Base-by-base conservation (phyloP, 2,888 invertebrate species). In the Mesodorylaimus sp. region DNA sequence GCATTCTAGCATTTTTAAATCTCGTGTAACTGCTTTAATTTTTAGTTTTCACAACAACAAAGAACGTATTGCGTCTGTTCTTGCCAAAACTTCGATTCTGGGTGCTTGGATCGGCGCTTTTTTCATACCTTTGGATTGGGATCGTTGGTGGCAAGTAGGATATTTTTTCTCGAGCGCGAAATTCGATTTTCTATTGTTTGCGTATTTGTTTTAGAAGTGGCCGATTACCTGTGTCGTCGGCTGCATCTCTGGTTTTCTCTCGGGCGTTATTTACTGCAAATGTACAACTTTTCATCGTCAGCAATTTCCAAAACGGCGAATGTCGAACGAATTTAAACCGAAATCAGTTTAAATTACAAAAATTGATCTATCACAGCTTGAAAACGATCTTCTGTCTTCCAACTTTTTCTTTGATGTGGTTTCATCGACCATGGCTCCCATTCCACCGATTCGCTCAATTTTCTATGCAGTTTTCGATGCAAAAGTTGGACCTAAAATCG, bases 51-150 rank as follows among this genome's bases (percentile, higher is more conserved):
- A 27, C 3, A 24, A 21, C 7, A 7, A 5, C 5, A 28, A 38
- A 23, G 54, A 58, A 23, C 44, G 41, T n/a, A 7, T 43, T 3
- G 51, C 50, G n/a, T 41, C 37, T n/a, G 55, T 53, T n/a, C 25
- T 51, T 23, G 49, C 53, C 2, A 1, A 52, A 19, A 56, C 61
- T 19, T 60, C 63, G 32, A 25, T 83, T 13, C 66, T 81, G 29
- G 86, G 86, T 2, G 77, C 83, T 3, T 87, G 86, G 85, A 61
- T 82, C 1, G 84, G 86, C 3, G 83, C 84, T 2, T 74, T 81
- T 50, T 80, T 82, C 1, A 82, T 88, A 56, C 87, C 88, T 1
- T 70, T 88, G 29, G 88, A 88, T 66, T 88, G 88, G 88, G 82
- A 86, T 66, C 75, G 79, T 45, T 80, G 82, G 0, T 88, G 86